Evolutionary conservation across 2,888 invertebrate species (phyloP), one percentile per base, ranked within the genome.

Genomic region (Panzeria rudis): DNA sequence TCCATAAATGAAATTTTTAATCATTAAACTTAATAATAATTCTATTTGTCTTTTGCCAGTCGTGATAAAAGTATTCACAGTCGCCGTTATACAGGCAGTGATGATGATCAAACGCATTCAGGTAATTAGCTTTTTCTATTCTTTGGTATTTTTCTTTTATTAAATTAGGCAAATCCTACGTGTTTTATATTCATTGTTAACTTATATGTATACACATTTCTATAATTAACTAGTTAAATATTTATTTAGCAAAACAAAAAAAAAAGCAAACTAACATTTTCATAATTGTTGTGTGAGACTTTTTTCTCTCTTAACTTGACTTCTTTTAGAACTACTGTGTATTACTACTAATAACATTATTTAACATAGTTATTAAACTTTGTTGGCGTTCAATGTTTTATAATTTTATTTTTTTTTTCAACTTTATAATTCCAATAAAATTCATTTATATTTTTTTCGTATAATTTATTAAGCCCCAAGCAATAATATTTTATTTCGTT

Each of bases 41-140:
- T 17, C 0, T 11, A 59, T 66, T 66, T 29, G 15, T 20, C 29
- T 59, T 8, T 8, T 44, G 20, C 5, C 94, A 97, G 97, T 50
- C 85, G 85, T 93, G 97, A 97, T 89, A 97, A 97, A 92, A 97
- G 97, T 92, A 94, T 94, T 90, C 96, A 96, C 93, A 95, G 96
- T 94, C 96, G 96, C 93, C 94, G 97, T 88, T 94, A 94, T 84
- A 93, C 94, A 29, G 95, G 95, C 88, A 95, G 95, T 87, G 96
- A 96, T 91, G 96, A 96, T 87, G 96, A 96, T 88, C 95, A 95
- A 41, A 94, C 94, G 15, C 96, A 96, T 93, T 96, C 96, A 92
- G 96, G 96, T 96, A 93, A 75, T 83, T 78, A 35, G 4, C 3
- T 20, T 38, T 32, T 56, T n/a, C 17, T 25, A 6, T 44, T 25